A percentile compares a stretch with the other conserved stretches of the same genome.
Evolutionary conservation across 2,113 vertebrate species (phyloP).

Genomic region (Neodontobutis hainanensis): DNA sequence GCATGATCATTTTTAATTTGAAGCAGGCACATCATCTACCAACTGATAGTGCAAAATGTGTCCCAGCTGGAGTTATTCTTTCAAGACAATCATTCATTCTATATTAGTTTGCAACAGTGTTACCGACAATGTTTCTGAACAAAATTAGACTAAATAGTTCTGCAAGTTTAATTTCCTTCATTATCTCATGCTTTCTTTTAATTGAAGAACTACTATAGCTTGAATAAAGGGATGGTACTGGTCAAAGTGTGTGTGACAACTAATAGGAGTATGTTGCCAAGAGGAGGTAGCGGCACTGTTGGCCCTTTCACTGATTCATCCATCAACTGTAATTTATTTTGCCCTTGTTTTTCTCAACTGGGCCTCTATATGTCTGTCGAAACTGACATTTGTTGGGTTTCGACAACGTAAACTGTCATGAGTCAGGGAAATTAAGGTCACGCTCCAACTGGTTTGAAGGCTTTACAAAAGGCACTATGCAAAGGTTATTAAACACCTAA

Average conservation of each 20-base stretch:
- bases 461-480: constrained; percentile 7
- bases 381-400: constrained; percentile 77
- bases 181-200: too few species aligned
- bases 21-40: too few species aligned
- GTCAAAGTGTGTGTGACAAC: constrained; percentile 12
- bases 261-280: constrained; percentile 8
- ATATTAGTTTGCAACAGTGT: too few species aligned
- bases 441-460: constrained; percentile 26
- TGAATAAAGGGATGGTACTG: neutral
- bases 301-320: constrained; percentile 42
- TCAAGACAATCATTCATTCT: too few species aligned
- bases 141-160: too few species aligned
- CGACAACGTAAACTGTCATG: constrained; percentile 22
- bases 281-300: neutral
- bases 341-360: constrained; percentile 19
- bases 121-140: too few species aligned
- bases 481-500: constrained; percentile 2
- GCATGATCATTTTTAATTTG: too few species aligned
- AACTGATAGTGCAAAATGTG: too few species aligned
- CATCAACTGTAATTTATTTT: constrained; percentile 49
- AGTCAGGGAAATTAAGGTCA: constrained; percentile 46
- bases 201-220: too few species aligned
- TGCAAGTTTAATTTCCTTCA: too few species aligned
- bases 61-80: too few species aligned
- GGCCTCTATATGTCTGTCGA: constrained; percentile 51